These are phyloP conservation scores for Takifugu rubripes DNA, from an alignment of 2,797 vertebrate genomes.

Conservation along the genomic window DNA sequence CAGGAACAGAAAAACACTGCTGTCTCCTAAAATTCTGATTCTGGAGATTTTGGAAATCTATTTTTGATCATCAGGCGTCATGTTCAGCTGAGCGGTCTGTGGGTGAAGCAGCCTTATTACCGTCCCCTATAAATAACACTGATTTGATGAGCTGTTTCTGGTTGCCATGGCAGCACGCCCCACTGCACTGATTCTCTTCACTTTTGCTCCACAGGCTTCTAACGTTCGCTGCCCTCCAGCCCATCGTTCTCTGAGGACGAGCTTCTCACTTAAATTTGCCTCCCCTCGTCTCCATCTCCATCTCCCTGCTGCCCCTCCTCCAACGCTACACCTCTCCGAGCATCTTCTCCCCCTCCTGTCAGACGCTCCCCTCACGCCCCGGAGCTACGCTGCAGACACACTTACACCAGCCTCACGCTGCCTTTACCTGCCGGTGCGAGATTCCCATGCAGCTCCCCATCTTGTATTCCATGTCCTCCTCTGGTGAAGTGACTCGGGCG, in stretches of 20 bases:
- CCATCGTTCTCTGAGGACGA: not conserved
- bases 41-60: not conserved
- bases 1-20: not conserved
- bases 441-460: constrained; percentile 83
- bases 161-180: constrained; percentile 7
- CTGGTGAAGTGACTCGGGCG: constrained; percentile 75
- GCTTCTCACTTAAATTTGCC: constrained; percentile 24
- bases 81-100: constrained; percentile 16
- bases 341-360: constrained; percentile 1
- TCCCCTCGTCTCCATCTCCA: constrained; percentile 19
- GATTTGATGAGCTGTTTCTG: constrained; percentile 24
- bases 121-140: constrained; percentile 50
- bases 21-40: not conserved
- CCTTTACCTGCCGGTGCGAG: constrained; percentile 73
- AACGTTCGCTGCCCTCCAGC: not conserved
- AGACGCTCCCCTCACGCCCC: not conserved
- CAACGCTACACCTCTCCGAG: constrained; percentile 24
- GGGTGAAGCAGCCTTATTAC: constrained; percentile 18
- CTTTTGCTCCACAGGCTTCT: not conserved
- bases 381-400: constrained; percentile 15
- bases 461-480: constrained; percentile 84
- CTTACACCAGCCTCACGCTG: constrained; percentile 13
- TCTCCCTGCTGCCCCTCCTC: constrained; percentile 44
- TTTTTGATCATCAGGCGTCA: constrained; percentile 26
- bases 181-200: not conserved